A percentile compares a stretch with the other conserved stretches of the same genome.
These are phyloP conservation scores for Coregonus clupeaformis DNA, from an alignment of 2,113 vertebrate genomes.

Conservation along the genomic window DNA sequence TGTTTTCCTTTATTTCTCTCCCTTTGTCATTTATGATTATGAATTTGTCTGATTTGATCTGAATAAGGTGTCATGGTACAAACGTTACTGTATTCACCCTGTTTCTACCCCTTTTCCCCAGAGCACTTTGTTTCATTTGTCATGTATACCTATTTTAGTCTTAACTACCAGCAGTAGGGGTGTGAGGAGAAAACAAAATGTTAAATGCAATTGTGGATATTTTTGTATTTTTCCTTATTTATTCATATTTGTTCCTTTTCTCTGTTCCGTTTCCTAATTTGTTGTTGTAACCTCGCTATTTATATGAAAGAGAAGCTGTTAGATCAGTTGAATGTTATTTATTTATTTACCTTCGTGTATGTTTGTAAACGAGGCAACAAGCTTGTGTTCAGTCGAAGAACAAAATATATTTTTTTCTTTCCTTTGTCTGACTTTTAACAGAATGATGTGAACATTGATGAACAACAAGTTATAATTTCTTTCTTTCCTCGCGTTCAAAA, in stretches of 20 bases:
- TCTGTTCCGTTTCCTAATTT: conserved; percentile 80
- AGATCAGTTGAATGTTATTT: conserved; percentile 83
- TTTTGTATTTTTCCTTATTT: conserved; percentile 88
- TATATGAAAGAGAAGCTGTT: conserved; percentile 80
- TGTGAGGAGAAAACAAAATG: conserved; percentile 77
- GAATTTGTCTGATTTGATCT: conserved; percentile 51
- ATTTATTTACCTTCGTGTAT: conserved; percentile 62
- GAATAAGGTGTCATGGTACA: conserved; percentile 30
- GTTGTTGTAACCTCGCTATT: conserved; percentile 82
- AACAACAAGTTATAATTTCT: conserved; percentile 64
- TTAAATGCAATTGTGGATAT: conserved; percentile 84
- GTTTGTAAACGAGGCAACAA: conserved; percentile 75
- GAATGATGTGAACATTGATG: conserved; percentile 73
- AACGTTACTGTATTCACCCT: conserved; percentile 42
- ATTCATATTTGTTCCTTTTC: conserved; percentile 63
- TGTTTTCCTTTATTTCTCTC: conserved; percentile 53
- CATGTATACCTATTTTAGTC: conserved; percentile 55
- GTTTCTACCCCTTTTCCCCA: conserved; percentile 45
- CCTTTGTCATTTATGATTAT: conserved; percentile 57
- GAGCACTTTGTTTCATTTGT: conserved; percentile 54
- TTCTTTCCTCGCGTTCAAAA: conserved; percentile 69
- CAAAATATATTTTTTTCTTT: conserved; percentile 35
- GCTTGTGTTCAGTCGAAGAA: conserved; percentile 68
- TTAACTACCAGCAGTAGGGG: conserved; percentile 72
- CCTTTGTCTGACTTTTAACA: conserved; percentile 73